Percentiles rank a stretch among this genome's conserved stretches.
Evolutionary conservation across 2,888 invertebrate species (phyloP).

Genomic region (Hemistola chrysoprasaria): DNA sequence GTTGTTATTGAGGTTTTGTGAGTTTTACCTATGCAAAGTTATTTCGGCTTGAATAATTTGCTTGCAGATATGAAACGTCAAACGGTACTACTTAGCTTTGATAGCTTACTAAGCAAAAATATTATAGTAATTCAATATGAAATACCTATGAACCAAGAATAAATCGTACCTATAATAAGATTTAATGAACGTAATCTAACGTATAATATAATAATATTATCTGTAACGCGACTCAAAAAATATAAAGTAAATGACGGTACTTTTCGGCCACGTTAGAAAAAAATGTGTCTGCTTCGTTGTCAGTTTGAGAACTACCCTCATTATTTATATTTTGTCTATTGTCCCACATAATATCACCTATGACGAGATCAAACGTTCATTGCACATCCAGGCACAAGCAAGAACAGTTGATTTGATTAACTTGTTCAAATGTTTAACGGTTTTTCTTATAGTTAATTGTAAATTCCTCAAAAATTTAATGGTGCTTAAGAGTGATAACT

Average conservation of each 20-base stretch:
- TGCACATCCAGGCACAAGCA: slow-evolving; percentile 58
- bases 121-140: too few species aligned
- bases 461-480: slow-evolving; percentile 42
- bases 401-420: slow-evolving; percentile 40
- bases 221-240: slow-evolving; percentile 2
- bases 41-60: too few species aligned
- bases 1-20: too few species aligned
- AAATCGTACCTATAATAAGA: too few species aligned
- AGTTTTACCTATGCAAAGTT: too few species aligned
- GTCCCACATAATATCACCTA: slow-evolving; percentile 17
- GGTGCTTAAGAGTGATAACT: slow-evolving; percentile 35
- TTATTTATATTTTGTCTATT: too few species aligned
- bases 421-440: slow-evolving; percentile 40
- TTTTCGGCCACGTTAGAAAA: background rate
- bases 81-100: too few species aligned
- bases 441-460: slow-evolving; percentile 31
- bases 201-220: background rate
- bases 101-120: too few species aligned
- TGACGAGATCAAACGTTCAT: slow-evolving; percentile 50
- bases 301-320: slow-evolving; percentile 36
- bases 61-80: too few species aligned
- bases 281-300: background rate
- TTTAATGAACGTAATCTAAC: too few species aligned
- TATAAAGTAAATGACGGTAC: background rate
- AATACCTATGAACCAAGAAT: too few species aligned